Percentiles rank a stretch among this genome's conserved stretches.
Conservation (phyloP, 2,888 invertebrate genomes). For the Microplitis deprimator region DNA sequence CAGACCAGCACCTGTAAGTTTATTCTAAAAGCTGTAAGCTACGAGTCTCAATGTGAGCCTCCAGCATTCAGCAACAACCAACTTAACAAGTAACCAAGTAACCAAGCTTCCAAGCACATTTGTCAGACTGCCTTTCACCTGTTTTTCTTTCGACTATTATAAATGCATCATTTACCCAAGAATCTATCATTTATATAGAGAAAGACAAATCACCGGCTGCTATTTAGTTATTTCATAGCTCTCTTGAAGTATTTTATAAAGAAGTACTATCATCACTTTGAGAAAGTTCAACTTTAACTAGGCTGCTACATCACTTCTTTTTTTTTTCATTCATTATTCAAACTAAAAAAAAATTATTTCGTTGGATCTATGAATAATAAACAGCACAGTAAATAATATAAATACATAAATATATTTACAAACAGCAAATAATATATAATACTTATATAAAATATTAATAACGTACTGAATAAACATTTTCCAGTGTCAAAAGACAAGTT, state of each 20-base stretch:
- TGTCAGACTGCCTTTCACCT: constrained; percentile 40
- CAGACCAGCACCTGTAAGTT: background rate
- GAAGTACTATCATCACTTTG: constrained; percentile 2
- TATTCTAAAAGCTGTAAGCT: background rate
- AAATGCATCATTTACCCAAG: constrained; percentile 16
- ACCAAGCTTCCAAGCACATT: constrained; percentile 9
- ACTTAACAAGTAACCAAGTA: background rate
- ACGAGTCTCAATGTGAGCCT: background rate
- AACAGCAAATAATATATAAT: background rate
- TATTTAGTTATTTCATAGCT: constrained; percentile 30
- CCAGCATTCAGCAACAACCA: background rate
- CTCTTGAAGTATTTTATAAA: background rate
- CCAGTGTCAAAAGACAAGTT: constrained; percentile 36
- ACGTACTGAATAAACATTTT: constrained; percentile 56
- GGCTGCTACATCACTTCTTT: background rate
- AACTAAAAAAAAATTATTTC: background rate
- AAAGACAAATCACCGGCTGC: constrained; percentile 18
- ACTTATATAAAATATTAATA: constrained; percentile 45
- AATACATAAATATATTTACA: background rate
- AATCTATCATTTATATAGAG: constrained; percentile 7
- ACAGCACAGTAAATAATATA: background rate
- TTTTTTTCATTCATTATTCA: background rate
- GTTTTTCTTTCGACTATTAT: constrained; percentile 38
- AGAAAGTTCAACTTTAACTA: constrained; percentile 16
- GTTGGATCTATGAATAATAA: background rate